Evolutionary conservation across 2,113 vertebrate genomes (phyloP).

Genomic region (Pithys albifrons): DNA sequence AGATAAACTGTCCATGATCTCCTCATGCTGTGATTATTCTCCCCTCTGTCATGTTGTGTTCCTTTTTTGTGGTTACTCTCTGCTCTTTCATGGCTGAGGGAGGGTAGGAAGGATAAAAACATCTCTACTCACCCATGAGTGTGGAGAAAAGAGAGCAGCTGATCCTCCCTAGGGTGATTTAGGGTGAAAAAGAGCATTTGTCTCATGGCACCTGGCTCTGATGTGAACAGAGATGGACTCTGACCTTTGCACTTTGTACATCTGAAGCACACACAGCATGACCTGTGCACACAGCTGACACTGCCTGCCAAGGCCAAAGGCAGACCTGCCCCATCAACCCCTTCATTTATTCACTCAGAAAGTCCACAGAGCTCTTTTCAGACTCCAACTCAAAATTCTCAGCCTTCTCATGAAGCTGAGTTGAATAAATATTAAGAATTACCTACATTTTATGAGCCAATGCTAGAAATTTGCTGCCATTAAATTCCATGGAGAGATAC

Average conservation of each 20-base stretch:
- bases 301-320: accelerated
- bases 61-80: background rate
- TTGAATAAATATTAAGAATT: background rate
- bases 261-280: background rate
- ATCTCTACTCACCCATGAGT: accelerated
- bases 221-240: accelerated
- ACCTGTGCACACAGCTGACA: accelerated
- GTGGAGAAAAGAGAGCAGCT: background rate
- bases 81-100: background rate
- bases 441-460: background rate
- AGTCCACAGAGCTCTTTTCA: background rate
- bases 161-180: background rate
- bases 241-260: background rate
- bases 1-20: background rate
- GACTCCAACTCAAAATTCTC: background rate
- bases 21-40: background rate
- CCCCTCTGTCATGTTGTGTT: background rate
- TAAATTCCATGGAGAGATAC: background rate
- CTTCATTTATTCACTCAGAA: background rate
- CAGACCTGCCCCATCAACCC: background rate
- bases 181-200: background rate
- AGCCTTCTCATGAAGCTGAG: background rate
- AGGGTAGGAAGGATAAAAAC: background rate
- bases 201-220: accelerated
- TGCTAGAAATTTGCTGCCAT: background rate